A percentile compares a stretch with the other conserved stretches of the same genome.
Evolutionary conservation across 2,113 vertebrate genomes (phyloP).

Genomic region (Thamnophis sirtalis): DNA sequence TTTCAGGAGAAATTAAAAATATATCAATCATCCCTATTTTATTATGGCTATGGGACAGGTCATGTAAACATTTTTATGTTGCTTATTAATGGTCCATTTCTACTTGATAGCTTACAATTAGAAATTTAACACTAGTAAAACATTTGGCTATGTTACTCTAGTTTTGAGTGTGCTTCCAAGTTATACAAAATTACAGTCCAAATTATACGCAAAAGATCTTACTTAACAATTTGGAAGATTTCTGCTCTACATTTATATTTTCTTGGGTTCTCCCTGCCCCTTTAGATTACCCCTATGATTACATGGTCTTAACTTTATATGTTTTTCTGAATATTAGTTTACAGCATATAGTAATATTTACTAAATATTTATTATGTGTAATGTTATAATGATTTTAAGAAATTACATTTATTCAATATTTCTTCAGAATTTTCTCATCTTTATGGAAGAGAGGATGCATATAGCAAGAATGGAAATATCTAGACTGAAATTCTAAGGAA

Average conservation of each 20-base stretch:
- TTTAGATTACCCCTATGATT: background rate
- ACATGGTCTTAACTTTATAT: background rate
- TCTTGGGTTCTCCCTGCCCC: background rate
- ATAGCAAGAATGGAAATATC: background rate
- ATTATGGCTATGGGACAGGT: too few relatives aligned
- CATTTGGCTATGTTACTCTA: background rate
- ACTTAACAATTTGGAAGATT: background rate
- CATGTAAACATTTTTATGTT: background rate
- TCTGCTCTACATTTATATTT: background rate
- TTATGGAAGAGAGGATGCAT: background rate
- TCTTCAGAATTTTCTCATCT: background rate
- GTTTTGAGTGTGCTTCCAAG: background rate
- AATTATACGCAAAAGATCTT: background rate
- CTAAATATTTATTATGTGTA: background rate
- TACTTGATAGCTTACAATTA: background rate
- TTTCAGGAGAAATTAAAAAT: background rate
- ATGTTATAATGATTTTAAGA: background rate
- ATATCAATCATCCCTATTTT: too few relatives aligned
- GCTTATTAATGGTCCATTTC: too few relatives aligned
- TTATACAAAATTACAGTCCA: background rate
- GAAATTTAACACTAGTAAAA: background rate
- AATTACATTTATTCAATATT: background rate
- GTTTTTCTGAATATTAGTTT: background rate
- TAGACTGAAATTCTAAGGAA: background rate
- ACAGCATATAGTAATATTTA: background rate